A percentile compares a stretch with the other conserved stretches of the same genome.
These are phyloP conservation scores for Amniataba percoides DNA, from an alignment of 2,797 vertebrate species.

Conservation along the genomic window DNA sequence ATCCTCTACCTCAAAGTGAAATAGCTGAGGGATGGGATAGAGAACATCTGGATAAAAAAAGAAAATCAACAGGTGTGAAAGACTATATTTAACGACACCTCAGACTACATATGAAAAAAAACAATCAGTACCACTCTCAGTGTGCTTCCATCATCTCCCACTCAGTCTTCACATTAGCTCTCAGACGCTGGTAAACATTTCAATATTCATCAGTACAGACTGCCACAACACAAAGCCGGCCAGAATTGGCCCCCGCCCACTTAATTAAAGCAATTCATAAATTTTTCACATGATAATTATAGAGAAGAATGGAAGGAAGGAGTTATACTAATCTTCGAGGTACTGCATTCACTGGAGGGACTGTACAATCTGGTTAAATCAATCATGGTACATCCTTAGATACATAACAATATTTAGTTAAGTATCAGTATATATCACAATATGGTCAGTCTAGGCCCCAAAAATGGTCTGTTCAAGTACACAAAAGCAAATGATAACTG, in stretches of 20 bases:
- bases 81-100: slow-evolving; percentile 3
- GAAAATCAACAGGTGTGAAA: slow-evolving; percentile 5
- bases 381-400: neutral
- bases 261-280: slow-evolving; percentile 71
- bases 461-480: too few species aligned
- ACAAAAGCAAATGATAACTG: too few species aligned
- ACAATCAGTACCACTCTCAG: slow-evolving; percentile 7
- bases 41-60: neutral
- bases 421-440: neutral
- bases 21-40: neutral
- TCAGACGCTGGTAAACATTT: slow-evolving; percentile 58
- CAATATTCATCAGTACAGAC: slow-evolving; percentile 54
- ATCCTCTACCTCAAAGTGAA: neutral
- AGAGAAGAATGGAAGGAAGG: slow-evolving; percentile 29
- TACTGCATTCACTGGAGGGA: neutral
- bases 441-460: neutral
- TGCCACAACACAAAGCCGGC: slow-evolving; percentile 49
- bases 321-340: neutral
- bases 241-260: slow-evolving; percentile 29
- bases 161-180: slow-evolving; percentile 23
- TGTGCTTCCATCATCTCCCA: slow-evolving; percentile 26
- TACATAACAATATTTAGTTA: neutral
- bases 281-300: slow-evolving; percentile 59
- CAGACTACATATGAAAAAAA: slow-evolving; percentile 33
- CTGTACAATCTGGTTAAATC: slow-evolving; percentile 9